Conservation (phyloP, 2,113 vertebrate species). For the Nansenia antarctica region DNA sequence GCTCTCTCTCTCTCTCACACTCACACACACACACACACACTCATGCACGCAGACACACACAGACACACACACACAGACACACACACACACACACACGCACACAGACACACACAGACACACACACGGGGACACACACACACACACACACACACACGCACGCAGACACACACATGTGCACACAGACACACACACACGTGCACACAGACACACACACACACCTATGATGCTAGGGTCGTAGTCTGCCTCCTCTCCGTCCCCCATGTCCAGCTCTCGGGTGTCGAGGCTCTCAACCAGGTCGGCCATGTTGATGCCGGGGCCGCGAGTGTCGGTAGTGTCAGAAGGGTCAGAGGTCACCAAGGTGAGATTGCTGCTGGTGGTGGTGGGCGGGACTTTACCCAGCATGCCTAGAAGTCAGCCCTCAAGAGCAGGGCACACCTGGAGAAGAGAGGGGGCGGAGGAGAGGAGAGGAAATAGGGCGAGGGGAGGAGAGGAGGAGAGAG, state of each 20-base stretch:
- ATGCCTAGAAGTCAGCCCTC: conserved; percentile 62
- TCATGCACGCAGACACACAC: too few species aligned
- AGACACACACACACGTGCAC: not conserved
- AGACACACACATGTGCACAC: not conserved
- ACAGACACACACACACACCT: conserved; percentile 31
- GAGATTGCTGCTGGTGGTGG: conserved; percentile 72
- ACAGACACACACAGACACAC: too few species aligned
- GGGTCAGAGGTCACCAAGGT: conserved; percentile 78
- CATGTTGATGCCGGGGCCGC: conserved; percentile 68
- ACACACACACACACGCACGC: not conserved
- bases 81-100: too few species aligned
- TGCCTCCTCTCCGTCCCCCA: conserved; percentile 85
- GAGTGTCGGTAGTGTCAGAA: conserved; percentile 25
- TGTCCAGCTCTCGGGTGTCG: conserved; percentile 89
- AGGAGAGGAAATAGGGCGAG: not conserved
- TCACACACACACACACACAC: not conserved
- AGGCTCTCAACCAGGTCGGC: conserved; percentile 87
- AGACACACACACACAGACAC: too few species aligned
- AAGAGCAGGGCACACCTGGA: conserved; percentile 62
- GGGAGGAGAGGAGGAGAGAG: not conserved
- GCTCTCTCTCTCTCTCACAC: not conserved
- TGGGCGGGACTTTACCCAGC: conserved; percentile 68
- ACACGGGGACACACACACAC: not conserved
- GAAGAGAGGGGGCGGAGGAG: conserved; percentile 7
- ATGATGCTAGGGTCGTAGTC: conserved; percentile 69